Evolutionary conservation across 2,888 invertebrate genomes (phyloP), one percentile per base, ranked within the genome.

Genomic region (Bellardia bayeri): DNA sequence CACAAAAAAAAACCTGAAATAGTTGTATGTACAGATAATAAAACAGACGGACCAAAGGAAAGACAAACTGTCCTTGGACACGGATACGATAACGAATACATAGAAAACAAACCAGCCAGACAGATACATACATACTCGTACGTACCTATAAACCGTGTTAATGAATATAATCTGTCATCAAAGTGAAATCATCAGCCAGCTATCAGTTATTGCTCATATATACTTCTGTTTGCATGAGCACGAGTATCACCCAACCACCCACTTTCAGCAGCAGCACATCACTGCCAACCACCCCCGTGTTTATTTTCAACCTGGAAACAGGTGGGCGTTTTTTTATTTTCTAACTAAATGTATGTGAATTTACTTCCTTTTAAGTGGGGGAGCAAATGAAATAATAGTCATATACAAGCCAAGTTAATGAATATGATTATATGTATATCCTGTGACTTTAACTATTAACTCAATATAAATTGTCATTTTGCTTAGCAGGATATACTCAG

Each of bases 111-210:
- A 16, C 40, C 23, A 76, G 37, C 71, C 37, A 45, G 45, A 13
- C 40, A 37, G 49, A 40, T 30, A 58, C 66, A 42, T 88, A n/a
- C 63, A 14, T 9, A 63, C 33, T 23, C 23, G 14, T n/a, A 37
- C 1, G n/a, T 8, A 63, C 14, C 56, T 45, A 75, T 58, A 64
- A 66, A 82, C 85, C 88, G 90, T 85, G 90, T 89, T 91, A 91
- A 92, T 91, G 92, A 92, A 92, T 90, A 91, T 91, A 92, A 91
- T 92, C 92, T 91, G 90, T 91, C 91, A 92, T 92, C 92, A 92
- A 92, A 92, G 91, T 79, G 88, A 89, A 90, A 85, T 80, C 66
- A 84, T 86, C 84, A 78, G 69, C 75, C 66, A 82, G 71, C 13
- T 54, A 82, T 76, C 79, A 71, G 63, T 58, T 54, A 71, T 76